Percentiles rank a stretch among this genome's conserved stretches.
These are phyloP conservation scores for Bos javanicus DNA, from an alignment of 2,113 vertebrate genomes.

Conservation along the genomic window DNA sequence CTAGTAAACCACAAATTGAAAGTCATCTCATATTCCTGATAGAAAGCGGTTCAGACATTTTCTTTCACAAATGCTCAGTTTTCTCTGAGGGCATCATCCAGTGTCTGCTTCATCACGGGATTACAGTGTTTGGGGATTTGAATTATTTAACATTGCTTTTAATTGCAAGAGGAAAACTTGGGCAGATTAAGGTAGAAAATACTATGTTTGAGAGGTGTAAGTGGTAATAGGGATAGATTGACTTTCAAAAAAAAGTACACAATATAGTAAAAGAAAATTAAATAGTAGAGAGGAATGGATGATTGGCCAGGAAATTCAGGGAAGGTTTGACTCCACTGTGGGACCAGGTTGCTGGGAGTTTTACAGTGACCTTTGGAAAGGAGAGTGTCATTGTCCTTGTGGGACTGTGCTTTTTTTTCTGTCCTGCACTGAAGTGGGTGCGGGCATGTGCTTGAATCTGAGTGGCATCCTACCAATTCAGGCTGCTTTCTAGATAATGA, in stretches of 20 bases:
- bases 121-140: neutral
- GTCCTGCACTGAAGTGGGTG: neutral
- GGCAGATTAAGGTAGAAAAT: neutral
- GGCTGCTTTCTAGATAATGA: neutral
- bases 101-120: neutral
- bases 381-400: neutral
- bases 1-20: neutral
- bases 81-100: neutral
- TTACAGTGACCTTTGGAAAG: neutral
- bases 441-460: neutral
- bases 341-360: neutral
- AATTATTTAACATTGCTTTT: neutral
- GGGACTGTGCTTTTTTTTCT: neutral
- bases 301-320: neutral
- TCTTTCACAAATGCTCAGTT: neutral
- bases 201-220: neutral
- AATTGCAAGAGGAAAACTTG: neutral
- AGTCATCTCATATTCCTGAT: neutral
- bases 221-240: neutral
- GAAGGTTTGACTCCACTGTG: neutral
- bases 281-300: neutral
- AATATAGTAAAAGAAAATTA: neutral
- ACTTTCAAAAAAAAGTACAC: neutral
- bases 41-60: neutral
- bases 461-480: neutral